Conservation (phyloP, 2,888 invertebrate genomes). For the Latheticus oryzae region DNA sequence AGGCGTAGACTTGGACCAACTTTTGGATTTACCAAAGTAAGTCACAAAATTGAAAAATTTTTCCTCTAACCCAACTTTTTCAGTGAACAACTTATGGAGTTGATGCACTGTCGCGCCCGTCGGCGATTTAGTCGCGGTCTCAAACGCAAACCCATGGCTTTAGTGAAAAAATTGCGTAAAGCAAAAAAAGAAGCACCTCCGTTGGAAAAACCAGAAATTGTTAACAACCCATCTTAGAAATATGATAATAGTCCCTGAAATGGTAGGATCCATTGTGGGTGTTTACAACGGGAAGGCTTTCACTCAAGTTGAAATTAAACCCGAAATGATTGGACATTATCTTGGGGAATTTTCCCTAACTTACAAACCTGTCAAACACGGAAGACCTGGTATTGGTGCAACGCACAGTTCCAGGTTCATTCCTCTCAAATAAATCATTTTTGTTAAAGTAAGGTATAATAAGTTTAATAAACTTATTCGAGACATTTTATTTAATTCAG, state of each 20-base stretch:
- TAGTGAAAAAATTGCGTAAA: constrained; percentile 95
- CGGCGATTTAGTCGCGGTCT: constrained; percentile 94
- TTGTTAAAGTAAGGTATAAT: constrained; percentile 44
- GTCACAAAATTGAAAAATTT: constrained; percentile 60
- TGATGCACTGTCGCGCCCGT: constrained; percentile 94
- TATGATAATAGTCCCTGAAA: constrained; percentile 99
- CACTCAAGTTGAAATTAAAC: constrained; percentile 85
- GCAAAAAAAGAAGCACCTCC: constrained; percentile 95
- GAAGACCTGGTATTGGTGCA: constrained; percentile 92
- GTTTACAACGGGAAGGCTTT: constrained; percentile 99
- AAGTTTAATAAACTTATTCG: constrained; percentile 51
- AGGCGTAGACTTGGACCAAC: constrained; percentile 98
- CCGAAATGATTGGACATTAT: constrained; percentile 93
- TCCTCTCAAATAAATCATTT: constrained; percentile 80
- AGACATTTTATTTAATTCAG: constrained; percentile 43
- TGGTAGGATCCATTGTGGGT: constrained; percentile 99
- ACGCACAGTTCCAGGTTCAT: constrained; percentile 92
- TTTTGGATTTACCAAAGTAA: constrained; percentile 97
- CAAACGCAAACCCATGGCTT: constrained; percentile 93
- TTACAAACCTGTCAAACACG: constrained; percentile 92
- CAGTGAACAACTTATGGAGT: constrained; percentile 95
- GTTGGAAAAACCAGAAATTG: constrained; percentile 98
- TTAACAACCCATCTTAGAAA: constrained; percentile 98
- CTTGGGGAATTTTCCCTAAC: constrained; percentile 89
- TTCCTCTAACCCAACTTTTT: constrained; percentile 58